Conservation (phyloP, 2,797 vertebrate genomes). For the Tiaroga cobitis region DNA sequence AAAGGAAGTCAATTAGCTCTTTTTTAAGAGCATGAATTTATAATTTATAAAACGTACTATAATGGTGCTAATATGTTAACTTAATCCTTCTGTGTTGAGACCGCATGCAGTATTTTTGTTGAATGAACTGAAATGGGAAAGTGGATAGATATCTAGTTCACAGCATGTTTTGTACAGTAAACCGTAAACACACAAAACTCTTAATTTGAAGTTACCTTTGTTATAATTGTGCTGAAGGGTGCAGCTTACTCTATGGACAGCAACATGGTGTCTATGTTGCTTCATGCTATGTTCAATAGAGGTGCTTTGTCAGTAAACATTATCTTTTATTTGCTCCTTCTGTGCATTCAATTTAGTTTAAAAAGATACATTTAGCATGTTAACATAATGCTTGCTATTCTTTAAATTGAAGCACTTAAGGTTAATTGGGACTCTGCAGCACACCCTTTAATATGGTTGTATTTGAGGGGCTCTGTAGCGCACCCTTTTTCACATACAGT, state of each 20-base stretch:
- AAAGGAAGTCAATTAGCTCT: slow-evolving; percentile 60
- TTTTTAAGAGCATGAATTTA: slow-evolving; percentile 54
- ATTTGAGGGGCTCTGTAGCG: no score
- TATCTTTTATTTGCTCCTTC: neutral
- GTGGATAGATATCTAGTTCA: neutral
- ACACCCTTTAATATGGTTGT: no score
- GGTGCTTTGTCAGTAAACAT: neutral
- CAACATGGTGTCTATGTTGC: neutral
- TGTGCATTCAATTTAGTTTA: neutral
- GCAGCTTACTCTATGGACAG: neutral
- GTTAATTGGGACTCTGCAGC: neutral
- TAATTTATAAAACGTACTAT: no score
- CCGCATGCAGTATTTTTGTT: slow-evolving; percentile 3
- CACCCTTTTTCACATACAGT: no score
- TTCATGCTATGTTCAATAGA: neutral
- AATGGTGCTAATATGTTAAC: neutral
- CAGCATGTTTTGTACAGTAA: neutral
- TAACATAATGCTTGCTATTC: neutral
- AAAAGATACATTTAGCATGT: neutral
- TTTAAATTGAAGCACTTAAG: neutral
- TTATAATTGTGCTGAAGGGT: neutral
- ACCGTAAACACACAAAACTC: no score
- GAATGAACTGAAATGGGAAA: neutral
- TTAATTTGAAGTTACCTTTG: neutral
- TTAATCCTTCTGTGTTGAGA: neutral